These are phyloP conservation scores for Hypsopygia costalis DNA, from an alignment of 2,888 invertebrate genomes.

Conservation along the genomic window DNA sequence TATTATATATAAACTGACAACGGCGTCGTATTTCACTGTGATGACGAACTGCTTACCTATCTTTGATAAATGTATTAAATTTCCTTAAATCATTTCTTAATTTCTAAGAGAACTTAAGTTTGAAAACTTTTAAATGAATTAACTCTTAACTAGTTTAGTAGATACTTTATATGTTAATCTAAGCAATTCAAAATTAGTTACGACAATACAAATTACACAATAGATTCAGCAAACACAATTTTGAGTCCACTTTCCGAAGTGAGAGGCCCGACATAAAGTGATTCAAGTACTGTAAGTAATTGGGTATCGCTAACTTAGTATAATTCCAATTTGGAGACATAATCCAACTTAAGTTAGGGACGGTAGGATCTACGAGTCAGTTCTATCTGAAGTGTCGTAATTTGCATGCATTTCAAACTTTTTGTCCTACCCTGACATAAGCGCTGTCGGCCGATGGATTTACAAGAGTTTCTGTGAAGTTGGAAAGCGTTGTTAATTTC, in stretches of 20 bases:
- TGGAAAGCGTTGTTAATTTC: constrained; percentile 5
- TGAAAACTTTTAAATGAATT: too few relatives aligned
- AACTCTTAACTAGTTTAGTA: too few relatives aligned
- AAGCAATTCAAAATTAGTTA: constrained; percentile 15
- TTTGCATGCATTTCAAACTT: constrained; percentile 41
- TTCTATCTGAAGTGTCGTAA: constrained; percentile 23
- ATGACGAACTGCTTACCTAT: too few relatives aligned
- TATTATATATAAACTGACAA: too few relatives aligned
- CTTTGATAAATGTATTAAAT: too few relatives aligned
- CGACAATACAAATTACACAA: constrained; percentile 19
- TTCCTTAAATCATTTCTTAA: too few relatives aligned
- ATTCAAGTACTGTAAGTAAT: constrained; percentile 28
- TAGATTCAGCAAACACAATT: constrained; percentile 21
- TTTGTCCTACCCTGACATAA: constrained; percentile 26
- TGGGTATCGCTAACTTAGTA: constrained; percentile 35
- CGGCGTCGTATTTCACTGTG: too few relatives aligned
- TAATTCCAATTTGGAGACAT: constrained; percentile 41
- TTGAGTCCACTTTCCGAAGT: constrained; percentile 16
- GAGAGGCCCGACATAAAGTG: constrained; percentile 21
- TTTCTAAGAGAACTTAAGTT: too few relatives aligned
- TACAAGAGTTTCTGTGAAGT: constrained; percentile 19
- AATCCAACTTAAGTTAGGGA: constrained; percentile 36
- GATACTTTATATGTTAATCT: too few relatives aligned
- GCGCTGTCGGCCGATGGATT: constrained; percentile 15
- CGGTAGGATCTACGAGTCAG: constrained; percentile 24